Conservation (phyloP, 2,113 vertebrate species). For the Lichenostomus cassidix region DNA sequence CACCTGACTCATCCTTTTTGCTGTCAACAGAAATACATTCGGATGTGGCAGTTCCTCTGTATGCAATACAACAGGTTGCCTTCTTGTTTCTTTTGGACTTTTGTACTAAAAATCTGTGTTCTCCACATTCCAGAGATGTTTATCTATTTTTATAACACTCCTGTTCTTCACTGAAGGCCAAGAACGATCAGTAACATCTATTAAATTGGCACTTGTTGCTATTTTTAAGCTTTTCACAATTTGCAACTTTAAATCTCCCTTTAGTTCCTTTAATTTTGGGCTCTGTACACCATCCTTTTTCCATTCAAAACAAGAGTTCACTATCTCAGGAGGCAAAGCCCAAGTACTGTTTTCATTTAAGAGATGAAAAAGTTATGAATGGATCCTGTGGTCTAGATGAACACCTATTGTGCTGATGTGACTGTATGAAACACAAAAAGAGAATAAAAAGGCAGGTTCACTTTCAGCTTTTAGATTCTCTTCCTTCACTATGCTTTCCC, state of each 20-base stretch:
- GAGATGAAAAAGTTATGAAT: neutral
- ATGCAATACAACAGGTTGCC: neutral
- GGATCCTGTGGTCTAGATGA: neutral
- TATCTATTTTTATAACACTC: neutral
- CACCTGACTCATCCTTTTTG: neutral
- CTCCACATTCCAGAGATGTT: neutral
- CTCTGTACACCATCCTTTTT: neutral
- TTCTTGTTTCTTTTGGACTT: neutral
- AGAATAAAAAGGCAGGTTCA: neutral
- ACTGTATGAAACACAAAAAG: neutral
- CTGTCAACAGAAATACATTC: neutral
- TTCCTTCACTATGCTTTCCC: neutral
- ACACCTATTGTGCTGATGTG: neutral
- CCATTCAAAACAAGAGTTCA: neutral
- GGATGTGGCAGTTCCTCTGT: neutral
- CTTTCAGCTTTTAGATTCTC: neutral
- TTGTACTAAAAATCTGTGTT: neutral
- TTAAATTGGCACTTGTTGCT: neutral
- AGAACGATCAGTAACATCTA: neutral
- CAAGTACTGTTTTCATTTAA: neutral
- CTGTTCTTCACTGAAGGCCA: neutral
- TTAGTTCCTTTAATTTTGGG: neutral
- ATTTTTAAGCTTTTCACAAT: neutral
- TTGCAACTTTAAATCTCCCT: neutral
- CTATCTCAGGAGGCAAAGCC: neutral